Base-by-base conservation (phyloP, 1,140 invertebrate genomes). In the Leucophenga varia region DNA sequence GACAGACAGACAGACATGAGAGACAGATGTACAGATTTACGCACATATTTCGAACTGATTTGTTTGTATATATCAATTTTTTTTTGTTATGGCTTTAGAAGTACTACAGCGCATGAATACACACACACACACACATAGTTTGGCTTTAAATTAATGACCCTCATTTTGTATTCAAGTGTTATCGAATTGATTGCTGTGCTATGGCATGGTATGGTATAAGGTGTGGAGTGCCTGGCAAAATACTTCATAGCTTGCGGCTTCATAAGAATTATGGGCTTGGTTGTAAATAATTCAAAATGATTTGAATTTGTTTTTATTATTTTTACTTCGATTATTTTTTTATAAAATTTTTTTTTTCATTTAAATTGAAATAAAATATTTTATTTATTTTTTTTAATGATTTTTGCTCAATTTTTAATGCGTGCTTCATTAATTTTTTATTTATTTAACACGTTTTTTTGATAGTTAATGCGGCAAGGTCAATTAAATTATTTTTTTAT, bases 161-260 rank as follows among this genome's bases (percentile, higher is more conserved):
- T 67, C 64, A 67, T 67, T 67, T 57, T 63, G 64, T 67, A 67
- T 67, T 67, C 63, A 67, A 67, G 63, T 67, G 63, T 67, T 67
- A 67, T 67, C 63, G 63, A 67, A 67, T 54, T 61, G 63, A 65
- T 67, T 67, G 63, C 59, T 54, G 5, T n/a, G n/a, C n/a, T n/a
- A n/a, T n/a, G n/a, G n/a, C n/a, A n/a, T n/a, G n/a, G n/a, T n/a
- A n/a, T 10, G 55, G 45, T 64, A 50, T 61, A 61, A 51, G 63
- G n/a, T n/a, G n/a, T n/a, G n/a, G n/a, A n/a, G n/a, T n/a, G n/a
- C n/a, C n/a, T n/a, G n/a, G n/a, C n/a, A n/a, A n/a, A n/a, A n/a
- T n/a, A n/a, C n/a, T n/a, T n/a, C n/a, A n/a, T n/a, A n/a, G n/a
- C n/a, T n/a, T n/a, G n/a, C n/a, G n/a, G n/a, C n/a, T n/a, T 47